Percentiles rank a stretch among this genome's conserved stretches.
These are phyloP conservation scores for Andrena bicolor DNA, from an alignment of 2,888 invertebrate genomes.

Conservation along the genomic window DNA sequence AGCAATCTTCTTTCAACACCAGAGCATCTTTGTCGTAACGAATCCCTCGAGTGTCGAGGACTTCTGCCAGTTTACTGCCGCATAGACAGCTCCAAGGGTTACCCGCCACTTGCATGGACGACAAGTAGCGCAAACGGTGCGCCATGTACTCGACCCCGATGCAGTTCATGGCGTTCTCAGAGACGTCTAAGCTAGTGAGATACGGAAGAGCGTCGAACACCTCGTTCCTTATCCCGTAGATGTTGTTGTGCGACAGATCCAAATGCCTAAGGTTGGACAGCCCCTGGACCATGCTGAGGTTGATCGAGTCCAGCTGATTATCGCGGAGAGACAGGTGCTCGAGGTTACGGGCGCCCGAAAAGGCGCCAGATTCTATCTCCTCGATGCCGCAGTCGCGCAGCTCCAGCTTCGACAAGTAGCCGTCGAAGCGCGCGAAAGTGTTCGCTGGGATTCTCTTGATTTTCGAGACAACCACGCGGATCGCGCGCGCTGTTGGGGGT, in stretches of 20 bases:
- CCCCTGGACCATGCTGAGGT: conserved; percentile 64
- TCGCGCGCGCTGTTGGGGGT: conserved; percentile 62
- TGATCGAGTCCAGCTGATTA: conserved; percentile 71
- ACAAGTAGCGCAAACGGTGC: conserved; percentile 56
- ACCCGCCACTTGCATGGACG: conserved; percentile 60
- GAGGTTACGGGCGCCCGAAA: conserved; percentile 67
- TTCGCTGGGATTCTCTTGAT: conserved; percentile 66
- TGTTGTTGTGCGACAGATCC: conserved; percentile 74
- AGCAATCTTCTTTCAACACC: conserved; percentile 59
- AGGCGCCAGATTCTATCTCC: conserved; percentile 71
- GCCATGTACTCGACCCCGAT: conserved; percentile 73
- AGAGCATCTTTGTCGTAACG: conserved; percentile 67
- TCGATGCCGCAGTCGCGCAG: conserved; percentile 73
- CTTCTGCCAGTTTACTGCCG: conserved; percentile 66
- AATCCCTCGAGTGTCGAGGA: conserved; percentile 66
- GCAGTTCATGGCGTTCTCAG: conserved; percentile 76
- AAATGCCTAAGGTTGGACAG: conserved; percentile 63
- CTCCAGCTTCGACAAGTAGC: conserved; percentile 70
- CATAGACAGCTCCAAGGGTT: conserved; percentile 80
- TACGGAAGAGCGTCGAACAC: conserved; percentile 69
- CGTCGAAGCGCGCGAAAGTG: conserved; percentile 72
- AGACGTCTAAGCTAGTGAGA: conserved; percentile 68
- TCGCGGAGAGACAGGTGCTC: conserved; percentile 69
- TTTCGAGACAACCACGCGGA: conserved; percentile 70
- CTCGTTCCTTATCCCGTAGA: conserved; percentile 71